Percentiles rank a stretch among this genome's conserved stretches.
These are phyloP conservation scores for Heterodera filipjevi DNA, from an alignment of 2,888 invertebrate genomes.

Conservation along the genomic window DNA sequence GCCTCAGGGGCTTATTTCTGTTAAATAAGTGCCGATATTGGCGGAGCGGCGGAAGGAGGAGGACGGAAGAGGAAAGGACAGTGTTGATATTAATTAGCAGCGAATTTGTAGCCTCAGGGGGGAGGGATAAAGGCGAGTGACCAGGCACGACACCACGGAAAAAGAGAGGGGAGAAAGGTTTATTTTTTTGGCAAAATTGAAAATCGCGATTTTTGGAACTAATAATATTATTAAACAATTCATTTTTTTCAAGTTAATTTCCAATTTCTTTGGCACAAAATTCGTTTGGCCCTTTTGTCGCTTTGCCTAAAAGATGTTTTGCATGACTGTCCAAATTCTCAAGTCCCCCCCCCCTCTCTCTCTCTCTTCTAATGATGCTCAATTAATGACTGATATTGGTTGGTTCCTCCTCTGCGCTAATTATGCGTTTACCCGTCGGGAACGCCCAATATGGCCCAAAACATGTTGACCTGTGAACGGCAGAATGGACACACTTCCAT, in stretches of 20 bases:
- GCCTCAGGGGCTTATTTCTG: constrained; percentile 9
- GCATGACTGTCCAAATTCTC: too few species aligned
- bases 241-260: neutral
- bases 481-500: neutral
- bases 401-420: neutral
- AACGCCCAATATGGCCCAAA: neutral
- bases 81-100: constrained; percentile 2
- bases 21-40: constrained; percentile 9
- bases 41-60: neutral
- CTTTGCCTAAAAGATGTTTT: neutral
- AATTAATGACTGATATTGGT: neutral
- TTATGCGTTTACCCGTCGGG: neutral
- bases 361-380: neutral
- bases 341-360: too few species aligned
- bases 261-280: too few species aligned
- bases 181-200: neutral
- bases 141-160: neutral
- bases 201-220: neutral
- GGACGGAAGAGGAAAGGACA: neutral
- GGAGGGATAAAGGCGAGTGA: neutral
- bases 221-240: neutral
- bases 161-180: neutral
- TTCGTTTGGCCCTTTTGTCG: too few species aligned
- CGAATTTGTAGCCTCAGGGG: neutral
- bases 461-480: neutral